A percentile compares a stretch with the other conserved stretches of the same genome.
These are phyloP conservation scores for Conus canariensis DNA, from an alignment of 2,888 invertebrate species.

Conservation along the genomic window DNA sequence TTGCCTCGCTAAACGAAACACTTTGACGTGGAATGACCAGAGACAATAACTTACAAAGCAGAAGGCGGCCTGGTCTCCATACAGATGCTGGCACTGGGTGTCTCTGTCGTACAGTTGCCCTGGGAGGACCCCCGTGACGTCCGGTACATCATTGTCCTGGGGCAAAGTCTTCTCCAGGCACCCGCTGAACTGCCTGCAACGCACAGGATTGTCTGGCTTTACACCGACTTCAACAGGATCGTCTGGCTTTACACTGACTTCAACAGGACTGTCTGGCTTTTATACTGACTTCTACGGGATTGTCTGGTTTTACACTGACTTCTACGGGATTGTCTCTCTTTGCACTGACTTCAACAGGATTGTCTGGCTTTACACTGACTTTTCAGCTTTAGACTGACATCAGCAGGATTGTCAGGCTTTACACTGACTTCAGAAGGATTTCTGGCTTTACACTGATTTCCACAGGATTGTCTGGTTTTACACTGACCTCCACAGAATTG, in stretches of 20 bases:
- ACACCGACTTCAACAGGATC: background rate
- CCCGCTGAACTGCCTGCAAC: background rate
- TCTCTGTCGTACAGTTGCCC: conserved; percentile 30
- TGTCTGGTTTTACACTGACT: too few species aligned
- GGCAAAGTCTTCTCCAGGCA: background rate
- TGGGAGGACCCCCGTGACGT: conserved; percentile 34
- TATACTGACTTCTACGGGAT: background rate
- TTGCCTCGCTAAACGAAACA: too few species aligned
- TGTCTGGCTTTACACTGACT: too few species aligned
- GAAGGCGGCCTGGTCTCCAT: conserved; percentile 15
- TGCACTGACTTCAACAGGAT: too few species aligned
- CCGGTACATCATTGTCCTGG: conserved; percentile 15
- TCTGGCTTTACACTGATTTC: too few species aligned
- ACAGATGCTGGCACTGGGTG: conserved; percentile 18
- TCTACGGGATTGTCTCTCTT: too few species aligned
- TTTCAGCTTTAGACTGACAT: too few species aligned
- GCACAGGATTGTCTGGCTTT: background rate
- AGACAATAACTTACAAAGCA: conserved; percentile 18
- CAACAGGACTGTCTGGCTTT: background rate
- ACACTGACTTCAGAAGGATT: too few species aligned
- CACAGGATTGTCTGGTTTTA: too few species aligned
- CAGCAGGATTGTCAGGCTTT: too few species aligned
- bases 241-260: background rate
- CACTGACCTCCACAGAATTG: too few species aligned
- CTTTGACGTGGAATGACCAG: too few species aligned